Base-by-base conservation (phyloP, 2,797 vertebrate genomes). In the Gallinago solitaria region DNA sequence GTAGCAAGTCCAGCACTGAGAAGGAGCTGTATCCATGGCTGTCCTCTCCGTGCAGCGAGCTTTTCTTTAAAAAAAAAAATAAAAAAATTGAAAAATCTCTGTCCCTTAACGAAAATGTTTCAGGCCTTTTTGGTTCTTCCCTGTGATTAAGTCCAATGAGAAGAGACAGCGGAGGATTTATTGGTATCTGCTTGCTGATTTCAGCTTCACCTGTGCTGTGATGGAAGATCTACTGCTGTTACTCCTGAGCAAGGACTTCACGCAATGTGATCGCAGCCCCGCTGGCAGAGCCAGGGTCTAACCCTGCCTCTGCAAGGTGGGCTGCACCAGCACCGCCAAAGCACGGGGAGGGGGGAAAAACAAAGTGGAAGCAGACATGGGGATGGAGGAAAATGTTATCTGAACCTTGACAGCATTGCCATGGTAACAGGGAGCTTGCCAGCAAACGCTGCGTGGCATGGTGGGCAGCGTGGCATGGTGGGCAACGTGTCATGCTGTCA, bases 331-430 rank as follows among this genome's bases (percentile, higher is more conserved):
- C 0, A 0, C 17, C 63, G 56, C 48, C 41, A 1, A 53, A 39
- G 57, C 8, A 11, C 33, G 6, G 9, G 33, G 51, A 2, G 5
- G 6, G 21, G 12, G 1, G 3, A 1, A 7, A 19, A 47, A 59
- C 16, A 24, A 48, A 59, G 53, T 21, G 2, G 43, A 5, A 5
- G 39, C 23, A 45, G 82, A 70, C 60, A 75, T 8, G 0, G 0
- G 61, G 89, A 35, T 83, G 56, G 57, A 80, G 48, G 74, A 37
- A 37, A 64, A 80, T 13, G 16, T 45, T 60, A 50, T 60, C 45
- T 94, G 92, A 94, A 94, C 93, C 87, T 61, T 83, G 83, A 60
- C 68, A 87, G 75, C 47, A 85, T 61, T 89, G 86, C 83, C 89
- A 85, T 90, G 81, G 95, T 53, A 94, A 96, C 20, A 0, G 50